Conservation (phyloP, 2,113 vertebrate genomes). For the Noctilio leporinus region DNA sequence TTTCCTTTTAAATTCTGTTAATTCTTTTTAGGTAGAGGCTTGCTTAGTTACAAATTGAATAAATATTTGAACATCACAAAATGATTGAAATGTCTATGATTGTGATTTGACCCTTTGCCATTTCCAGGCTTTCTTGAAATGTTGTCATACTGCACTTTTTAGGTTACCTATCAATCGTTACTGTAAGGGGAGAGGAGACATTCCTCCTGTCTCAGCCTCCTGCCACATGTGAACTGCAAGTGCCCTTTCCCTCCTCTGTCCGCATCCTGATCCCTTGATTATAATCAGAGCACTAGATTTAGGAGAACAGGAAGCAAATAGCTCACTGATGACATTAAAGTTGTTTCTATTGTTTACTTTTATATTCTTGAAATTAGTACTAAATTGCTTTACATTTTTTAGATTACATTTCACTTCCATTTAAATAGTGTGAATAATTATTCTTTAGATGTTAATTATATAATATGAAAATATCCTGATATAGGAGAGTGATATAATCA, state of each 20-base stretch:
- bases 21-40: not conserved
- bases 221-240: conserved; percentile 19
- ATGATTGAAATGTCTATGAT: not conserved
- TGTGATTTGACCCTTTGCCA: not conserved
- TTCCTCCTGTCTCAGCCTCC: not conserved
- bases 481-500: not conserved
- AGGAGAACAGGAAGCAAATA: conserved; percentile 50
- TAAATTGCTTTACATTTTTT: not conserved
- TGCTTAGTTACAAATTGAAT: not conserved
- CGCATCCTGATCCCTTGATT: conserved; percentile 47
- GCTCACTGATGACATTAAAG: not conserved
- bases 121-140: not conserved
- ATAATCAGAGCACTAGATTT: conserved; percentile 41
- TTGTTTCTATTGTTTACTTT: conserved; percentile 43
- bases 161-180: not conserved
- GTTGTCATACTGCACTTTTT: not conserved
- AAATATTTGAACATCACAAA: not conserved
- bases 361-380: conserved; percentile 45
- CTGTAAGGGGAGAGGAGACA: not conserved
- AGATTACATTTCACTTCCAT: conserved; percentile 41
- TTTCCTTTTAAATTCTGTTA: not conserved
- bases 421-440: not conserved
- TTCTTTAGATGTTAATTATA: not conserved
- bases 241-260: conserved; percentile 24
- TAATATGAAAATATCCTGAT: not conserved